Conservation (phyloP, 2,797 vertebrate species). For the Siniperca obscura region DNA sequence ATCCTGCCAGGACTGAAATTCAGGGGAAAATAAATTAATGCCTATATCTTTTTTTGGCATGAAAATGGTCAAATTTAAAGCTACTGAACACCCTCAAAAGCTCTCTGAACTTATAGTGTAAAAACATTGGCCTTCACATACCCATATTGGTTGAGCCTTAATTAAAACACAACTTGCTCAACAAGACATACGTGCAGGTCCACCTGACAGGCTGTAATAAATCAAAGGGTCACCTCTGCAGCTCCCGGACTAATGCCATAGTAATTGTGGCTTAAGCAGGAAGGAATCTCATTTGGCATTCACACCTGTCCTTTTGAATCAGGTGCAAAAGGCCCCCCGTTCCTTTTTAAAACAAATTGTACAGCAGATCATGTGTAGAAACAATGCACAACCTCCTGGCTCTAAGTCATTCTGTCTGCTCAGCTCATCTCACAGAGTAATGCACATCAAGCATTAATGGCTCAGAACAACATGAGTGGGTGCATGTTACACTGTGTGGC, state of each 20-base stretch:
- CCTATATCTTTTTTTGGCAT: constrained; percentile 26
- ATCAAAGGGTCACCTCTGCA: constrained; percentile 80
- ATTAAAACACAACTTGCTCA: constrained; percentile 66
- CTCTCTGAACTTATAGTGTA: constrained; percentile 17
- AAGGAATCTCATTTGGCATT: constrained; percentile 73
- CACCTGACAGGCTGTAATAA: constrained; percentile 76
- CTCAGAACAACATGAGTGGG: constrained; percentile 59
- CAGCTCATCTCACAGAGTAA: constrained; percentile 67
- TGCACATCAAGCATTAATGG: constrained; percentile 64
- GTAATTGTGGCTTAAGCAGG: constrained; percentile 75
- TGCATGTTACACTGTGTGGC: constrained; percentile 60
- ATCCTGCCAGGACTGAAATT: constrained; percentile 51
- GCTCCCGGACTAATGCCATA: constrained; percentile 80
- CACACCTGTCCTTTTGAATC: constrained; percentile 71
- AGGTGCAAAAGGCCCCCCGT: constrained; percentile 30
- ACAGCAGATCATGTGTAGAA: constrained; percentile 58
- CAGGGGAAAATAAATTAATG: constrained; percentile 32
- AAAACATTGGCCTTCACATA: constrained; percentile 54
- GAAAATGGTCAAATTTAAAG: constrained; percentile 45
- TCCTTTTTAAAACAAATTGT: constrained; percentile 61
- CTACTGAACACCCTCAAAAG: constrained; percentile 27
- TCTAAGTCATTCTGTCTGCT: constrained; percentile 47
- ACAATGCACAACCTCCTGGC: constrained; percentile 47
- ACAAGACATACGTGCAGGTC: constrained; percentile 57
- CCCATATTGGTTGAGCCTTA: constrained; percentile 47